Conservation (phyloP, 2,797 vertebrate species). For the Scomberomorus guttatus region DNA sequence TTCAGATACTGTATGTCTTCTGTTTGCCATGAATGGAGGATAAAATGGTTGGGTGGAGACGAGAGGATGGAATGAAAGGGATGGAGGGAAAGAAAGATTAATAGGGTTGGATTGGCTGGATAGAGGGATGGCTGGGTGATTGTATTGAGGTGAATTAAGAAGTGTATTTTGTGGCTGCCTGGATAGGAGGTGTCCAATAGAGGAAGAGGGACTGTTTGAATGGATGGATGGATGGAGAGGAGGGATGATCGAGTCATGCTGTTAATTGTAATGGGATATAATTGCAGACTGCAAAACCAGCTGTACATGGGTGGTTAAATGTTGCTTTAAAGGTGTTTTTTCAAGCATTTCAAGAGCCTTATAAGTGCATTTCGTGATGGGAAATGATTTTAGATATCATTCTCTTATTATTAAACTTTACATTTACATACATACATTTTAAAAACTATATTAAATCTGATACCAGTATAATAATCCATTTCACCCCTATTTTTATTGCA, state of each 20-base stretch:
- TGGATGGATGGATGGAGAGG: slow-evolving; percentile 30
- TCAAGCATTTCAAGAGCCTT: background rate
- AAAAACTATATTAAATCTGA: background rate
- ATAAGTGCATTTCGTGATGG: background rate
- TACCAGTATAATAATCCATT: background rate
- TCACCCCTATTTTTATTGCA: background rate
- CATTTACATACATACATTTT: background rate
- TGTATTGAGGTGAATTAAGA: slow-evolving; percentile 51
- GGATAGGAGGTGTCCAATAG: slow-evolving; percentile 40
- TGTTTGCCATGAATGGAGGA: slow-evolving; percentile 65
- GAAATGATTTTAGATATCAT: background rate
- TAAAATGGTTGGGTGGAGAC: slow-evolving; percentile 61
- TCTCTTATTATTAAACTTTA: background rate
- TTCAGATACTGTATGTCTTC: slow-evolving; percentile 68
- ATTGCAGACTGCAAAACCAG: slow-evolving; percentile 21
- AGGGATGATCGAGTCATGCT: slow-evolving; percentile 11
- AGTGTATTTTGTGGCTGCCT: slow-evolving; percentile 41
- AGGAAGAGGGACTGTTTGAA: slow-evolving; percentile 11
- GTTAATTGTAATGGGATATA: slow-evolving; percentile 39
- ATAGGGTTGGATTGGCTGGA: slow-evolving; percentile 56
- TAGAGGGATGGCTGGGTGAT: slow-evolving; percentile 35
- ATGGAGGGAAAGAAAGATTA: slow-evolving; percentile 51
- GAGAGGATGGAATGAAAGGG: slow-evolving; percentile 53
- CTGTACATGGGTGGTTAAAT: background rate
- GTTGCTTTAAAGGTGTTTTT: background rate